Evolutionary conservation across 2,888 invertebrate genomes (phyloP).

Genomic region (Folsomia manolachei): DNA sequence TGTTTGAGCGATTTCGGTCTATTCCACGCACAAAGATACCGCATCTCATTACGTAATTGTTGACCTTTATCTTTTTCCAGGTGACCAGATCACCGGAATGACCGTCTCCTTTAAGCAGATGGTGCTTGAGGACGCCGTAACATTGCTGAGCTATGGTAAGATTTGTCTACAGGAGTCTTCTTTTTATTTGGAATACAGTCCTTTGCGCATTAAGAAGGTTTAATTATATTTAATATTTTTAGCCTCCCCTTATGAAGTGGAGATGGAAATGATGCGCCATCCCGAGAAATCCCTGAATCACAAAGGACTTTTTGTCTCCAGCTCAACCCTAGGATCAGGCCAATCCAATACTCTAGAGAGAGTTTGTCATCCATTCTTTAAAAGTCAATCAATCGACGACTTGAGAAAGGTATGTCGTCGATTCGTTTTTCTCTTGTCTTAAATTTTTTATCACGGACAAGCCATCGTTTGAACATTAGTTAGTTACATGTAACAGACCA

Average conservation of each 20-base stretch:
- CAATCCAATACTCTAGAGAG: slow-evolving; percentile 57
- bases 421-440: too few relatives aligned
- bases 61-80: too few relatives aligned
- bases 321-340: slow-evolving; percentile 36
- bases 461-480: not conserved
- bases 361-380: slow-evolving; percentile 72
- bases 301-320: slow-evolving; percentile 54
- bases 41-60: too few relatives aligned
- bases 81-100: slow-evolving; percentile 81
- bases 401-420: slow-evolving; percentile 64
- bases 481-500: not conserved
- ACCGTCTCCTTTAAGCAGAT: slow-evolving; percentile 84
- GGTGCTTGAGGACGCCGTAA: slow-evolving; percentile 84
- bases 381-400: slow-evolving; percentile 76
- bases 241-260: too few relatives aligned
- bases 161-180: too few relatives aligned
- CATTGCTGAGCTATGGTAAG: slow-evolving; percentile 81
- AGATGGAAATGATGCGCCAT: slow-evolving; percentile 69
- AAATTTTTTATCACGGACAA: not conserved
- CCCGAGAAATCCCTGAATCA: slow-evolving; percentile 56
- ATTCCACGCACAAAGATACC: too few relatives aligned
- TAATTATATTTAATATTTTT: too few relatives aligned
- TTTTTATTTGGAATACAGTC: too few relatives aligned
- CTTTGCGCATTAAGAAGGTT: too few relatives aligned
- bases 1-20: not conserved